phyloP scores from a whole-genome alignment of 2,888 invertebrate genomes.

The Nemoura dubitans region DNA sequence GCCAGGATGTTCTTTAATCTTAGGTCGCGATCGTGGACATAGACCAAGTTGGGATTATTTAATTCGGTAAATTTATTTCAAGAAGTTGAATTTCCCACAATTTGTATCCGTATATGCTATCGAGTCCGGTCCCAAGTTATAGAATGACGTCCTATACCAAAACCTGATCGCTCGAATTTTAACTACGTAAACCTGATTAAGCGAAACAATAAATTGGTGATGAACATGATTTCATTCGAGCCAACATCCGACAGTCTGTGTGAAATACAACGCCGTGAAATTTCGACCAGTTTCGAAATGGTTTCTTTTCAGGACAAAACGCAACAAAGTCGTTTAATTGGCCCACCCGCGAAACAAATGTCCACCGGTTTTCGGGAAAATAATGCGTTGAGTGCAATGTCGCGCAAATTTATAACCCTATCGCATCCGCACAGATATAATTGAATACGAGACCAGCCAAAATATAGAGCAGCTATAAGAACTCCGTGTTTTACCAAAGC shows the following conservation, averaged over 20 bases:
- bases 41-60: not conserved
- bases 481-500: too few relatives aligned
- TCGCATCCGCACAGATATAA: too few relatives aligned
- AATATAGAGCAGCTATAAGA: not conserved
- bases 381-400: not conserved
- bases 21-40: not conserved
- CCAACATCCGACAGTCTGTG: not conserved
- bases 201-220: not conserved
- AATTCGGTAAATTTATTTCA: not conserved
- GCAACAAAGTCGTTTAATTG: not conserved
- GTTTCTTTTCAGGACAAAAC: not conserved
- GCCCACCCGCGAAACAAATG: not conserved
- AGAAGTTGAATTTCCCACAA: conserved; percentile 4
- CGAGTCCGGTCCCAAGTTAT: not conserved
- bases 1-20: not conserved
- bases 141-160: not conserved
- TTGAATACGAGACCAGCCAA: not conserved
- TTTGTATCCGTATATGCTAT: not conserved
- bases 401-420: not conserved
- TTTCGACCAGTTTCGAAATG: not conserved
- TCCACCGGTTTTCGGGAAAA: not conserved
- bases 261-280: not conserved
- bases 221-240: conserved; percentile 7
- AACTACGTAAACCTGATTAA: not conserved
- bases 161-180: not conserved